phyloP scores from a whole-genome alignment of 2,113 vertebrate genomes.

The Origma solitaria region DNA sequence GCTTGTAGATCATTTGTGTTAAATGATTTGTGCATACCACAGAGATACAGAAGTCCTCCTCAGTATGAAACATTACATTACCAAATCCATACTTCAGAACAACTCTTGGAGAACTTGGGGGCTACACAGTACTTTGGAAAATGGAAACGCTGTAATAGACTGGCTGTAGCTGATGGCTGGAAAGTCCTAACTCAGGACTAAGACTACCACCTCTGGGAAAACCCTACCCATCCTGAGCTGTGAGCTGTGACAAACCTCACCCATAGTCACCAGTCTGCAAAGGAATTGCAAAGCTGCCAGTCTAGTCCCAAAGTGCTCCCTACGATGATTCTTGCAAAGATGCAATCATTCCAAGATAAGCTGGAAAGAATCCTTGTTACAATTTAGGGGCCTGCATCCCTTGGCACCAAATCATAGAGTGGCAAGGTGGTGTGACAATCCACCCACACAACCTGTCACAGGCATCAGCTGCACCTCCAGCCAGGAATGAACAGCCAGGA shows the following conservation, averaged over 20 bases:
- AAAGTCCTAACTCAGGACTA: neutral
- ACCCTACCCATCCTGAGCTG: neutral
- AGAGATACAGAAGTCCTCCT: neutral
- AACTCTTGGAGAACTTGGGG: neutral
- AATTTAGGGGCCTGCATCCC: neutral
- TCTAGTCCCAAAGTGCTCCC: neutral
- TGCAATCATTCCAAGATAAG: neutral
- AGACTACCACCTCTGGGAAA: neutral
- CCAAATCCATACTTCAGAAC: neutral
- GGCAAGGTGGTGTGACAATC: neutral
- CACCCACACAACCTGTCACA: neutral
- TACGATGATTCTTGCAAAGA: neutral
- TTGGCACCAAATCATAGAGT: neutral
- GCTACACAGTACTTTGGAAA: neutral
- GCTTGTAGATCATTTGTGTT: neutral
- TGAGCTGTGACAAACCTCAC: neutral
- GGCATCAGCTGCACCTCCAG: neutral
- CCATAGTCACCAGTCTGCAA: neutral
- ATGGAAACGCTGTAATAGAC: neutral
- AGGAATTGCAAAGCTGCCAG: neutral
- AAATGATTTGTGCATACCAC: neutral
- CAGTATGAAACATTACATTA: fast-evolving
- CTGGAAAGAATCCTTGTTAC: neutral
- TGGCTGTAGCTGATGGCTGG: neutral
- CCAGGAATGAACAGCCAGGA: neutral